These are phyloP conservation scores for Odontocolon sp. DNA, from an alignment of 2,888 invertebrate species.

Conservation along the genomic window DNA sequence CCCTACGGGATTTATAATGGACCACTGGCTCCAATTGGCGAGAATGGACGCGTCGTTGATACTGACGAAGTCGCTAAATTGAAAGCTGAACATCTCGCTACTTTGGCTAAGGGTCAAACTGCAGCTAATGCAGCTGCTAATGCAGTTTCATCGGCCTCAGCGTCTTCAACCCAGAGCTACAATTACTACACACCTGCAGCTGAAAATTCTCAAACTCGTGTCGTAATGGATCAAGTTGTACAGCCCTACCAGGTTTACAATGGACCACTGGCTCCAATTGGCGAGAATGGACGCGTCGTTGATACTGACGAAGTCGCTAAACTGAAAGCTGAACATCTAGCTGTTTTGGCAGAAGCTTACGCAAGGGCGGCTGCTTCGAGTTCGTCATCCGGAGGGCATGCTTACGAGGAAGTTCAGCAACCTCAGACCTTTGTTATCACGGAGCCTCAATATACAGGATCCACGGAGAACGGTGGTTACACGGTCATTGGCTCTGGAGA, in stretches of 20 bases:
- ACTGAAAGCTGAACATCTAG: background rate
- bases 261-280: background rate
- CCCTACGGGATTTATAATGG: background rate
- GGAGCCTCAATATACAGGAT: too few species aligned
- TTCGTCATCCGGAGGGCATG: background rate
- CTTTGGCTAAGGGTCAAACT: slow-evolving; percentile 68
- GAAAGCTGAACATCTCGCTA: slow-evolving; percentile 71
- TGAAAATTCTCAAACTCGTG: background rate
- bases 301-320: background rate
- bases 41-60: slow-evolving; percentile 66
- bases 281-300: background rate
- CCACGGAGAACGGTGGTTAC: too few species aligned
- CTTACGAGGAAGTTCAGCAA: too few species aligned
- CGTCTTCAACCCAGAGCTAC: too few species aligned
- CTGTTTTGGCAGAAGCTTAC: background rate
- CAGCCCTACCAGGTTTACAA: background rate
- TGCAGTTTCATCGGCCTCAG: too few species aligned
- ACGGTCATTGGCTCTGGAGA: too few species aligned
- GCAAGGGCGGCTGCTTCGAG: background rate
- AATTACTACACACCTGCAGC: too few species aligned
- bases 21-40: slow-evolving; percentile 63
- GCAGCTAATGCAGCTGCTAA: background rate
- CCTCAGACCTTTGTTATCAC: too few species aligned
- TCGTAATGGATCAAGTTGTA: too few species aligned
- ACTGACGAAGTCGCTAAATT: slow-evolving; percentile 67